Percentiles rank a stretch among this genome's conserved stretches.
Conservation (phyloP, 1,140 invertebrate genomes). For the Ptiloglossa arizonensis region DNA sequence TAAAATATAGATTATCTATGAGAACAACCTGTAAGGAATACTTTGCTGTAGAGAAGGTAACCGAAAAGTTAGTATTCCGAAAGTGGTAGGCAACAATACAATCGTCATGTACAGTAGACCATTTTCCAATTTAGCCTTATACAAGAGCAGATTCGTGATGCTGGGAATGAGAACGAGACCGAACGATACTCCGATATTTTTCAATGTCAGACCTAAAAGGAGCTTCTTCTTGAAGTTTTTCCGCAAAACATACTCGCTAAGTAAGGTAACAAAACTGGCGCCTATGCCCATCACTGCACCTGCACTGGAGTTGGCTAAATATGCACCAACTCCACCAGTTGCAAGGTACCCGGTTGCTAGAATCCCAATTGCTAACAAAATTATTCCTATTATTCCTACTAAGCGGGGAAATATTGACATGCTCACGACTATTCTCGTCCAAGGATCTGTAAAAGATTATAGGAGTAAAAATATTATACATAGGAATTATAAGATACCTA, state of each 20-base stretch:
- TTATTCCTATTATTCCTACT: slow-evolving; percentile 77
- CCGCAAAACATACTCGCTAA: slow-evolving; percentile 69
- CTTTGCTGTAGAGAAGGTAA: slow-evolving; percentile 46
- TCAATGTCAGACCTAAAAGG: slow-evolving; percentile 63
- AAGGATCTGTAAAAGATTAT: slow-evolving; percentile 79
- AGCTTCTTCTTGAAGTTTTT: slow-evolving; percentile 71
- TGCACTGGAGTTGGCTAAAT: slow-evolving; percentile 73
- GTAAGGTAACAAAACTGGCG: slow-evolving; percentile 71
- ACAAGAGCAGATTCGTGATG: slow-evolving; percentile 63
- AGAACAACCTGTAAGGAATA: slow-evolving; percentile 55
- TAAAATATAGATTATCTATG: not conserved
- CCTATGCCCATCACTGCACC: slow-evolving; percentile 78
- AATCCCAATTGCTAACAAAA: slow-evolving; percentile 69
- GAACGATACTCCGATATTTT: slow-evolving; percentile 65
- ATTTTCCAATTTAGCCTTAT: slow-evolving; percentile 55
- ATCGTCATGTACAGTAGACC: slow-evolving; percentile 69
- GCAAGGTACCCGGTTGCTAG: slow-evolving; percentile 75
- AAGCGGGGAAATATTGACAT: slow-evolving; percentile 82
- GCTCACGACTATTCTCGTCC: slow-evolving; percentile 82
- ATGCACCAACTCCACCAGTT: slow-evolving; percentile 74
- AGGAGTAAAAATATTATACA: too few relatives aligned
- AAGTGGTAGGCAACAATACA: slow-evolving; percentile 64
- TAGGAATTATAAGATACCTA: too few relatives aligned
- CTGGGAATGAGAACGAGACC: slow-evolving; percentile 69
- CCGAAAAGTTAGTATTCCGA: slow-evolving; percentile 67